Conservation (phyloP, 2,888 invertebrate genomes). For the Galerucella pusilla region DNA sequence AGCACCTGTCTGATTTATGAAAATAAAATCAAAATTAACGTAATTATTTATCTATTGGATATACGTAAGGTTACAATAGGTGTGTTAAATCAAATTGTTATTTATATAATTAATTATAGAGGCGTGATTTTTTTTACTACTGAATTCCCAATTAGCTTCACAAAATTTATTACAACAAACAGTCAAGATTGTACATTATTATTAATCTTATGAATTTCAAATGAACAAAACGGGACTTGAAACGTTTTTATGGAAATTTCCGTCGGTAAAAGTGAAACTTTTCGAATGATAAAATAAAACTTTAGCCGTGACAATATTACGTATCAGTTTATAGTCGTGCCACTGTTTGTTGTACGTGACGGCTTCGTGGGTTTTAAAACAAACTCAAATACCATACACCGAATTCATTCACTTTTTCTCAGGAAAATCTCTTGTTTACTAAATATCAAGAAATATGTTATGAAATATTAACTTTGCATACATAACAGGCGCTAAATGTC, state of each 20-base stretch:
- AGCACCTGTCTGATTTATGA: too few relatives aligned
- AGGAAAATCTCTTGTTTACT: neutral
- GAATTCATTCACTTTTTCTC: neutral
- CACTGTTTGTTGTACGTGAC: neutral
- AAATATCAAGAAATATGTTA: neutral
- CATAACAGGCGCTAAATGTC: neutral
- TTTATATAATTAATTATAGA: neutral
- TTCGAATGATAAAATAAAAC: neutral
- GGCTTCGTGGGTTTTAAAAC: neutral
- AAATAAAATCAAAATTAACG: too few relatives aligned
- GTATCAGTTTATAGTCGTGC: neutral
- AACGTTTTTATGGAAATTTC: neutral
- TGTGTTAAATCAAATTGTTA: neutral
- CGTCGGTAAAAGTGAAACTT: slow-evolving; percentile 10
- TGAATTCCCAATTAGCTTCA: neutral
- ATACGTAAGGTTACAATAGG: too few relatives aligned
- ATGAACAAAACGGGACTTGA: neutral
- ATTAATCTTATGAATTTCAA: too few relatives aligned
- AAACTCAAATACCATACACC: neutral
- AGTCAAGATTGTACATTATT: too few relatives aligned
- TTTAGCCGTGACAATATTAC: slow-evolving; percentile 12
- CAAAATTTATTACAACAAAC: too few relatives aligned
- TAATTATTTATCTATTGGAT: too few relatives aligned
- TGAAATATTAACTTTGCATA: neutral
- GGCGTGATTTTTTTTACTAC: neutral